phyloP scores from a whole-genome alignment of 2,113 vertebrate species.

The Salvelinus sp. region DNA sequence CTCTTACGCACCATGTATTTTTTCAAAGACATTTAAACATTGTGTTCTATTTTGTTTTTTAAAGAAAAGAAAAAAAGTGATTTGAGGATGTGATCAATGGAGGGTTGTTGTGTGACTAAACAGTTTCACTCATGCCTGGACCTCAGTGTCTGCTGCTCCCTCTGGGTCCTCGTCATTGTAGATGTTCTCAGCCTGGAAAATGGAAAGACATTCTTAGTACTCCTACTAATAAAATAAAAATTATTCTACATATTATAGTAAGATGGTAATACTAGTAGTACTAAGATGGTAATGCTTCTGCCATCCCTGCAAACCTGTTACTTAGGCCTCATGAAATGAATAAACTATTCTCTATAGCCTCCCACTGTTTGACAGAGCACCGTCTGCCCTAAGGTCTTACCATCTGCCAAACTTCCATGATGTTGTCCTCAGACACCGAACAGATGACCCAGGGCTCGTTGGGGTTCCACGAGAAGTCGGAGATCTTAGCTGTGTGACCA shows the following conservation, averaged over 20 bases:
- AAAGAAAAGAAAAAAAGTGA: rapidly evolving
- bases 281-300: no score
- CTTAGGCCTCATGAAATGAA: not conserved
- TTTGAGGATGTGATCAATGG: not conserved
- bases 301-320: no score
- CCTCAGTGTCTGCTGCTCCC: slow-evolving; percentile 91
- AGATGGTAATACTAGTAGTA: no score
- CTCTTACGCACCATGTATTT: not conserved
- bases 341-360: not conserved
- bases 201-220: slow-evolving; percentile 14
- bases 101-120: no score
- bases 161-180: slow-evolving; percentile 98
- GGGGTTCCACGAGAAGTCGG: slow-evolving; percentile 98
- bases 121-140: slow-evolving; percentile 63
- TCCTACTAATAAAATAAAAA: not conserved
- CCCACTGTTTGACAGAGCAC: not conserved
- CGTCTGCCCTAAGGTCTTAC: slow-evolving; percentile 62
- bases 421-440: slow-evolving; percentile 99
- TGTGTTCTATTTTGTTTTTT: not conserved
- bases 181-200: slow-evolving; percentile 93
- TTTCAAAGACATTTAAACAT: not conserved
- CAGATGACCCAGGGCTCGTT: slow-evolving; percentile 99
- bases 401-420: slow-evolving; percentile 99
- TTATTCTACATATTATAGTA: no score
- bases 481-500: slow-evolving; percentile 97